These are phyloP conservation scores for Danio jaintianensis DNA, from an alignment of 2,797 vertebrate species.

Conservation along the genomic window DNA sequence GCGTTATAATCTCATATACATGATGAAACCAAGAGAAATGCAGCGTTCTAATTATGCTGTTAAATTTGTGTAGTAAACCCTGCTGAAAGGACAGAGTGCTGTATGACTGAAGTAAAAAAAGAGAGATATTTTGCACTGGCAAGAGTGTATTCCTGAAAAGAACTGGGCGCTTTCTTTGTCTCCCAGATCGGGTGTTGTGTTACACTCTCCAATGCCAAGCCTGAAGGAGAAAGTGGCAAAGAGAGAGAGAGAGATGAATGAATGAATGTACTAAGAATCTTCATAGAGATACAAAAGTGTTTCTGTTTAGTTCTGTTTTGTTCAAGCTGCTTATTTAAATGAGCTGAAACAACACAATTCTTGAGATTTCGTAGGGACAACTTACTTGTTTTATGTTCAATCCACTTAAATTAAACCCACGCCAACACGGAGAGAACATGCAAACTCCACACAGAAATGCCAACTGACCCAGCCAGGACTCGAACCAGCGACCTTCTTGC, in stretches of 20 bases:
- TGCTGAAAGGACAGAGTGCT: conserved; percentile 1
- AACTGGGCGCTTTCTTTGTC: conserved; percentile 38
- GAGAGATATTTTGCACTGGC: background rate
- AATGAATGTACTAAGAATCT: background rate
- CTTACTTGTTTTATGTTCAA: no score
- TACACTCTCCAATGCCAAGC: conserved; percentile 42
- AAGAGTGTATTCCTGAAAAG: conserved; percentile 37
- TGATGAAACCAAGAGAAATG: conserved; percentile 57
- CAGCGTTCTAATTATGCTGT: conserved; percentile 27
- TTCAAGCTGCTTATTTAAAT: no score
- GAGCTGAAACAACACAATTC: no score
- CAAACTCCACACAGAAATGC: no score
- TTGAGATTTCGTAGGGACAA: no score
- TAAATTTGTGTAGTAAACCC: conserved; percentile 22
- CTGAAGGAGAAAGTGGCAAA: conserved; percentile 17
- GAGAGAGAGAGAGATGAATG: conserved; percentile 23
- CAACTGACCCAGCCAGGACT: no score
- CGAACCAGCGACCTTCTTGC: no score
- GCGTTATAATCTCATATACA: conserved; percentile 41
- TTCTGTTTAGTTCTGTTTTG: no score
- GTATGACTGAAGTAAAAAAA: background rate
- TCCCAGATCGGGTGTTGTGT: conserved; percentile 41
- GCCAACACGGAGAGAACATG: no score
- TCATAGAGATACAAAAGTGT: no score
- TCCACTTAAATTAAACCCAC: no score